A percentile compares a stretch with the other conserved stretches of the same genome.
These are phyloP conservation scores for Quadriops clusia DNA, from an alignment of 2,888 invertebrate genomes.

Conservation along the genomic window DNA sequence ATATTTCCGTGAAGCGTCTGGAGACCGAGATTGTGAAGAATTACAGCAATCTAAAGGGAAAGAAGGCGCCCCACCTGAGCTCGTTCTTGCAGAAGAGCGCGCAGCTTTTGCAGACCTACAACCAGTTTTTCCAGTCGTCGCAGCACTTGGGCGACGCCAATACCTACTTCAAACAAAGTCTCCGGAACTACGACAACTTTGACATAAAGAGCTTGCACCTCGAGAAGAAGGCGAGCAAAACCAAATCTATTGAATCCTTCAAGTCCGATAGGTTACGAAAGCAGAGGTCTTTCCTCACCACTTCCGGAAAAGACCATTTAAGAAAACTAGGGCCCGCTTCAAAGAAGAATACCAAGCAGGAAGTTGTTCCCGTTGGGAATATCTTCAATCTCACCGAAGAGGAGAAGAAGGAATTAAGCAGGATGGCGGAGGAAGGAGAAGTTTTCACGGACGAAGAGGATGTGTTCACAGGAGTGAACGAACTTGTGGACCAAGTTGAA, in stretches of 20 bases:
- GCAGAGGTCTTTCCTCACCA: too few species aligned
- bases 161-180: slow-evolving; percentile 26
- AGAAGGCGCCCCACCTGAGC: too few species aligned
- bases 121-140: slow-evolving; percentile 16
- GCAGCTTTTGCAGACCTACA: slow-evolving; percentile 18
- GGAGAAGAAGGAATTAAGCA: not conserved
- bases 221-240: slow-evolving; percentile 5
- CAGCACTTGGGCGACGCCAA: slow-evolving; percentile 29
- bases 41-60: too few species aligned
- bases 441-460: slow-evolving; percentile 6
- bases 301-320: too few species aligned
- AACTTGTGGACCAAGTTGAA: too few species aligned
- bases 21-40: slow-evolving; percentile 11
- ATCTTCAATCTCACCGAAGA: too few species aligned
- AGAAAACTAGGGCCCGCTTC: too few species aligned
- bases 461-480: not conserved
- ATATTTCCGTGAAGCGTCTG: slow-evolving; percentile 11
- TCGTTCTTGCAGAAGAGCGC: slow-evolving; percentile 19
- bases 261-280: too few species aligned
- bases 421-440: slow-evolving; percentile 9
- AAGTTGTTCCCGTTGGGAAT: too few species aligned
- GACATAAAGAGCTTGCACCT: too few species aligned
- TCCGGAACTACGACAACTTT: slow-evolving; percentile 29
- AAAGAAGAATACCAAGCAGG: too few species aligned
- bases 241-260: not conserved